phyloP scores from a whole-genome alignment of 2,888 invertebrate species.

The Steromphala cineraria region DNA sequence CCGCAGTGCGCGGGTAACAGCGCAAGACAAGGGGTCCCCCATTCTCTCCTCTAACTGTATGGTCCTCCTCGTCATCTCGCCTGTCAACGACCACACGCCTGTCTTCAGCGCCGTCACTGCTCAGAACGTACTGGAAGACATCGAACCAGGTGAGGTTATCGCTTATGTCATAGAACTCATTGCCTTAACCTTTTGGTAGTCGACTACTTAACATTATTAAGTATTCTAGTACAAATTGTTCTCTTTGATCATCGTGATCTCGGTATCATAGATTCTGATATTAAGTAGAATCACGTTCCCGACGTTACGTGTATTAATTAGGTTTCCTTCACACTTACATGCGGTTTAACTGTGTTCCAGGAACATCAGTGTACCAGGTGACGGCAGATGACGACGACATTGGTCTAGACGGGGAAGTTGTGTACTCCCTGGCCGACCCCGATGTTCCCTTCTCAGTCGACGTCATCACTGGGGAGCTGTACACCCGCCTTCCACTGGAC shows the following conservation, averaged over 20 bases:
- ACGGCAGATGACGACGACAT: constrained; percentile 50
- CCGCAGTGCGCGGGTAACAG: constrained; percentile 45
- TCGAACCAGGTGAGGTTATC: constrained; percentile 32
- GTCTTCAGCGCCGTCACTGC: constrained; percentile 34
- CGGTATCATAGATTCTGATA: neutral
- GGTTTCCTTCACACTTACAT: neutral
- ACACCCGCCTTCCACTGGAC: constrained; percentile 41
- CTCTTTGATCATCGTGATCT: too few relatives aligned
- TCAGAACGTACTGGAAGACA: constrained; percentile 39
- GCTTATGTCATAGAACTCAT: neutral
- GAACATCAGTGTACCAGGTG: constrained; percentile 41
- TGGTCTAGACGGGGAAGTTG: constrained; percentile 46
- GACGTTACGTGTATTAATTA: neutral
- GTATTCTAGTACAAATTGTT: too few relatives aligned
- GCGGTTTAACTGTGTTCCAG: constrained; percentile 19
- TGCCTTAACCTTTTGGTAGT: too few relatives aligned
- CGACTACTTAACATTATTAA: too few relatives aligned
- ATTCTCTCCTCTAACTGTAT: constrained; percentile 40
- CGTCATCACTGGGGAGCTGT: constrained; percentile 36
- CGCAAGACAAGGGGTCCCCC: constrained; percentile 47
- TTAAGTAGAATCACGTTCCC: neutral
- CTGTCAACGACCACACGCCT: constrained; percentile 52
- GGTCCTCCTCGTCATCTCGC: constrained; percentile 40
- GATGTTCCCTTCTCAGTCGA: constrained; percentile 21
- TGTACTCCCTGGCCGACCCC: constrained; percentile 33